Evolutionary conservation across 2,888 invertebrate species (phyloP), one percentile per base, ranked within the genome.

Genomic region (Alentia gelatinosa): DNA sequence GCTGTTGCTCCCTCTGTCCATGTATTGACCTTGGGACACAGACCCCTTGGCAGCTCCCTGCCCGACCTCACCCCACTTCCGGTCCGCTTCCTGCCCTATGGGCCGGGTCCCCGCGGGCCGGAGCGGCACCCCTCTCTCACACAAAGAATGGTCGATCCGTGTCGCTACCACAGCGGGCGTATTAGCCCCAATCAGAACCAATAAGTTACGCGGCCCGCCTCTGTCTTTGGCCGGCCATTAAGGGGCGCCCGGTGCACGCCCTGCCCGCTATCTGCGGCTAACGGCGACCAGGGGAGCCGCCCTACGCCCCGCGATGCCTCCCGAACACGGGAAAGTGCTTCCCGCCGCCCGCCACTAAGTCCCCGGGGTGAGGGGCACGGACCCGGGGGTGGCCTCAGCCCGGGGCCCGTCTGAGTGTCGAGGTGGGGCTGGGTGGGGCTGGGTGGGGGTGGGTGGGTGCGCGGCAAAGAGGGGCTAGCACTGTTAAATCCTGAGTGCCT

Each of bases 71-170:
- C 12, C 30, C 26, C 68, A 68, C 30, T 30, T 30, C 68, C 26
- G 68, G 68, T 30, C 26, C 68, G 12, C 30, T n/a, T 30, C n/a
- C 30, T 30, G 12, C 15, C 68, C 68, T 12, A 26, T 30, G 68
- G 68, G 26, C 68, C 68, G 26, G 3, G 30, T 30, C 33, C 68
- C 68, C 30, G 68, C 30, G 26, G 33, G 33, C 47, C 30, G 12
- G 12, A 68, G 30, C 68, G 30, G n/a, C 15, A 56, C 68, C 30
- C 68, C 26, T 12, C 68, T 30, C 68, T 68, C 68, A 26, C 30
- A 68, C 68, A 68, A 68, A 68, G 68, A 68, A 68, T 68, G 68
- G 68, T 68, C 68, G 68, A 68, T 68, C 68, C 68, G 68, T 68
- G 68, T 68, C 68, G 68, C 68, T 68, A 68, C 68, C 68, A 30